Evolutionary conservation across 2,113 vertebrate species (phyloP), one percentile per base, ranked within the genome.

Genomic region (Guaruba guarouba): DNA sequence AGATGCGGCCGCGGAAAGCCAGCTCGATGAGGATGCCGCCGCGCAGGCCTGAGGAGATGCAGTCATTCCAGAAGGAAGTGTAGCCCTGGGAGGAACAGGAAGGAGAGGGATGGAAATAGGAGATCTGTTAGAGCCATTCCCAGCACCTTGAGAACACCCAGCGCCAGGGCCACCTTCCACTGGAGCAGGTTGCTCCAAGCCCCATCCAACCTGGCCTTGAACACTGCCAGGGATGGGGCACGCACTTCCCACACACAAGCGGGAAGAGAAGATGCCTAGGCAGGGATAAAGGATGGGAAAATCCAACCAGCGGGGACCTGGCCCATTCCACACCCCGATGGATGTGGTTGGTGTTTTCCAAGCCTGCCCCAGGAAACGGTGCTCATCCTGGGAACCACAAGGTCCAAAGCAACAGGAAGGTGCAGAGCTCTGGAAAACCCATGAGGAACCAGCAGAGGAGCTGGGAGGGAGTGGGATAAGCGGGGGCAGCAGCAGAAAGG

Each of bases 1-100:
- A 61, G 86, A 99, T 97, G 15, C 98, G 97, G 29, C 98, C 98
- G 0, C 98, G 78, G 97, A 99, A 97, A 0, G 98, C 97, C 82
- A 99, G 97, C 77, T 99, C 98, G 17, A 99, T 98, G 19, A 99
- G 98, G 90, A 98, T 98, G 62, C 98, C 98, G 0, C 98, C 98
- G 2, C 98, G 97, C 54, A 99, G 96, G 5, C 98, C 98, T 0
- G 98, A 98, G 4, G 98, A 99, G 97, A 99, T 98, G 97, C 98
- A 98, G 97, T 99, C 98, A 2, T 99, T 99, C 98, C 98, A 99
- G 97, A 99, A 99, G 24, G 98, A 98, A 3, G 98, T 98, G 81
- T 98, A 98, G 71, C 98, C 98, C 98, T 99, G 91, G 25, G 20
- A 43, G 75, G 31, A 28, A 31, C 12, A 29, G 17, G 4, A 33